Evolutionary conservation across 2,113 vertebrate species (phyloP).

Genomic region (Megalops atlanticus): DNA sequence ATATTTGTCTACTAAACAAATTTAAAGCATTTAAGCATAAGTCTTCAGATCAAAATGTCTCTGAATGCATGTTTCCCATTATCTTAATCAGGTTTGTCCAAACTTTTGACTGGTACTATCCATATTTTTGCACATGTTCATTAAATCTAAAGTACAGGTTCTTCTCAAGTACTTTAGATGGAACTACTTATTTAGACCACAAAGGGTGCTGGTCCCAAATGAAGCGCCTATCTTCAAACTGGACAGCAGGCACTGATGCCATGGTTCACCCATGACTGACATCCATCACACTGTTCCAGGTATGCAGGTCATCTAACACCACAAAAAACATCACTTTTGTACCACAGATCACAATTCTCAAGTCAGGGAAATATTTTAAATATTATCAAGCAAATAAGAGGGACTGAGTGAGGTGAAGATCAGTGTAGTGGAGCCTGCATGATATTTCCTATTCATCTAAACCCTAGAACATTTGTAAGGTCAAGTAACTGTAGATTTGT

Average conservation of each 20-base stretch:
- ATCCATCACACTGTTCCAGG: not conserved
- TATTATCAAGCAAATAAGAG: not conserved
- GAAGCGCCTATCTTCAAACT: not conserved
- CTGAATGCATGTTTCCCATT: too few relatives aligned
- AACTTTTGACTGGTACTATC: too few relatives aligned
- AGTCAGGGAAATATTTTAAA: not conserved
- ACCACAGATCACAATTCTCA: too few relatives aligned
- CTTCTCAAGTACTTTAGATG: not conserved
- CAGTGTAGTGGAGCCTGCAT: not conserved
- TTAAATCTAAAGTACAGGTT: not conserved
- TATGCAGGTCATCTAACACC: not conserved
- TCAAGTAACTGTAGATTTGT: not conserved
- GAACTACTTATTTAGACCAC: not conserved
- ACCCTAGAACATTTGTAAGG: too few relatives aligned
- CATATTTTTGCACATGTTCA: too few relatives aligned
- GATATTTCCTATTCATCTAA: not conserved
- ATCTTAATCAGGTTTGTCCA: too few relatives aligned
- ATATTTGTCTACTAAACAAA: too few relatives aligned
- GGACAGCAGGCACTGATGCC: not conserved
- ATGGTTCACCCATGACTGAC: not conserved
- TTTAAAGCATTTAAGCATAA: too few relatives aligned
- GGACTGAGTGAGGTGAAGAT: not conserved
- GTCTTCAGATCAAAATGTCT: too few relatives aligned
- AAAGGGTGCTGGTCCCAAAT: not conserved
- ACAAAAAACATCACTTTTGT: not conserved